Conservation (phyloP, 2,113 vertebrate genomes). For the Hipposideros armiger region DNA sequence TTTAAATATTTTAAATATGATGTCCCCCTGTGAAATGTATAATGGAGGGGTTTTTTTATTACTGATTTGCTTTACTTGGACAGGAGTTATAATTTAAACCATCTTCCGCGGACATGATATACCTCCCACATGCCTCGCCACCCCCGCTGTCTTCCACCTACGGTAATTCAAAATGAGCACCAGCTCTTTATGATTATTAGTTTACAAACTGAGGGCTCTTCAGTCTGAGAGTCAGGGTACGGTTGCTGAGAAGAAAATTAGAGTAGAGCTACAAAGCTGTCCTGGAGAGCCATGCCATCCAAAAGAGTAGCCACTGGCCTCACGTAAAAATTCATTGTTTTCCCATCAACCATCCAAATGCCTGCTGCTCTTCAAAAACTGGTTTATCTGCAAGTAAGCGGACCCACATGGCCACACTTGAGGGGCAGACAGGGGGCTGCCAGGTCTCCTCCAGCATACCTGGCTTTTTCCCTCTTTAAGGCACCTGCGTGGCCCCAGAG, state of each 20-base stretch:
- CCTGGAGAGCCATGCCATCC: too few relatives aligned
- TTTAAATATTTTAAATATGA: background rate
- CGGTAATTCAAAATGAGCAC: background rate
- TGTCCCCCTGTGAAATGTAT: background rate
- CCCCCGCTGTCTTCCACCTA: background rate
- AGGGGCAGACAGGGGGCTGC: too few relatives aligned
- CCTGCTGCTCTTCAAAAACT: background rate
- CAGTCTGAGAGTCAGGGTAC: background rate
- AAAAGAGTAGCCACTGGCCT: fast-evolving
- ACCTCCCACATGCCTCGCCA: background rate
- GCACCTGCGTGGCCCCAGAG: background rate
- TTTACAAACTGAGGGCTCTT: background rate
- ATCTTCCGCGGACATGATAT: background rate
- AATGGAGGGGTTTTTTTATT: background rate
- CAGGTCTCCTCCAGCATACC: background rate
- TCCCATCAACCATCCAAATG: background rate
- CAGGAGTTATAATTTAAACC: background rate
- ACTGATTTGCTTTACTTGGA: background rate
- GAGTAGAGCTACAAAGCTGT: background rate
- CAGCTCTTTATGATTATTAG: background rate
- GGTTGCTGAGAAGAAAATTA: too few relatives aligned
- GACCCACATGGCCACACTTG: background rate
- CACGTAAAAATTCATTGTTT: background rate
- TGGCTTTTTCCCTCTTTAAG: too few relatives aligned
- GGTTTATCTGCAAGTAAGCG: too few relatives aligned